Base-by-base conservation (phyloP, 64 coral and sea anemone species). In the Montipora efflorescens region DNA sequence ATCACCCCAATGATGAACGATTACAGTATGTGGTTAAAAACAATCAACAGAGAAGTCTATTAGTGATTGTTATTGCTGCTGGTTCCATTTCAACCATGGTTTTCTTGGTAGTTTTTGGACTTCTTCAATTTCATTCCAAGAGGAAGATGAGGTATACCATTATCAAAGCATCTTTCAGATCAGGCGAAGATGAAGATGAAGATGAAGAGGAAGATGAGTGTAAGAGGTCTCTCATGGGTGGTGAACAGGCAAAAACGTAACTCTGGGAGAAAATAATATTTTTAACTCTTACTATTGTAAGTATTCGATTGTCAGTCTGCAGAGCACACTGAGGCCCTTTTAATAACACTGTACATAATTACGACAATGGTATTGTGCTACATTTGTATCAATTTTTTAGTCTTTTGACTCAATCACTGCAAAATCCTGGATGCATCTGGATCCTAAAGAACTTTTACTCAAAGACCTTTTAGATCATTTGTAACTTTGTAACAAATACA, bases 91-190 rank as follows among this genome's bases (percentile, higher is more conserved):
- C 75, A 80, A 19, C 88, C 44, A 62, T 78, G 10, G 3, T 88
- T 28, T 93, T 93, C 16, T 8, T 93, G 51, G 51, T 93, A 20
- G 16, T 93, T 14, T 88, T 93, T 87, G 92, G 92, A n/a, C 47
- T 93, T 80, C 75, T 93, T n/a, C 92, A 93, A 48, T 78, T 74
- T 45, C 75, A 76, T 47, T 81, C 92, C 5, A 88, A 76, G 82
- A 77, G 19, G 47, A 72, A 8, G 8, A 2, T 68, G 14, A 88
- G 18, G 76, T 88, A 88, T 64, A 80, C 23, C 19, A 25, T 70
- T 61, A 49, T 58, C 48, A 74, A 76, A 68, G 28, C 23, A 77
- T 43, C 23, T 22, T 61, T 82, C 3, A 55, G 48, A 14, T 16
- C 14, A 52, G 46, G 59, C 47, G 55, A 19, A 19, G 43, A 14